Percentiles rank a stretch among this genome's conserved stretches.
Evolutionary conservation across 1,140 invertebrate species (phyloP).

Genomic region (Drosophila biarmipes): DNA sequence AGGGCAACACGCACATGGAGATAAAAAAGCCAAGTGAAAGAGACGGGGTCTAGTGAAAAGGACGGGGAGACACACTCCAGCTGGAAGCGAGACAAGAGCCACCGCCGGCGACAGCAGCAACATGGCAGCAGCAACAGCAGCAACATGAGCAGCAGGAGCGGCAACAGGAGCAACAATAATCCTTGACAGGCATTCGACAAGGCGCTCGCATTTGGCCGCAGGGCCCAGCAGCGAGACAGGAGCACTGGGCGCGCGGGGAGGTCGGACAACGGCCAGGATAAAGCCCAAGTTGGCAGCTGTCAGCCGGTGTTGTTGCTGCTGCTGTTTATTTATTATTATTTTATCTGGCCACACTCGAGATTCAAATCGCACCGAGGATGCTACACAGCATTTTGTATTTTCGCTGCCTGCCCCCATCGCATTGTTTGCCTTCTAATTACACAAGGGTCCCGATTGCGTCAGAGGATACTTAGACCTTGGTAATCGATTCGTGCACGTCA

Average conservation of each 20-base stretch:
- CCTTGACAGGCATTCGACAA: constrained; percentile 64
- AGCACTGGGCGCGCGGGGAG: not conserved
- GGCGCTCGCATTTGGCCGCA: constrained; percentile 49
- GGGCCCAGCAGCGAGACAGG: constrained; percentile 6
- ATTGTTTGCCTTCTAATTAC: constrained; percentile 70
- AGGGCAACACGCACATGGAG: constrained; percentile 19
- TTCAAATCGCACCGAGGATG: constrained; percentile 50
- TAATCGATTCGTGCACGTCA: constrained; percentile 56
- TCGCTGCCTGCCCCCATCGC: constrained; percentile 6
- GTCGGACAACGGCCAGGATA: constrained; percentile 40
- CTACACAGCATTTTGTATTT: constrained; percentile 17
- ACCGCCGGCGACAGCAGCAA: constrained; percentile 16
- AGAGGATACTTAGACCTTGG: constrained; percentile 28
- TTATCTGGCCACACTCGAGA: constrained; percentile 43
- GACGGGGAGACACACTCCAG: constrained; percentile 10
- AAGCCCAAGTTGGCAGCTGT: constrained; percentile 37
- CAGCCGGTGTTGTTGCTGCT: constrained; percentile 7
- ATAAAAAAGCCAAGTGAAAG: constrained; percentile 1
- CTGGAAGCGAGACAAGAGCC: constrained; percentile 24
- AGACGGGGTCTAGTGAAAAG: not conserved
- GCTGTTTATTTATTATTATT: constrained; percentile 53
- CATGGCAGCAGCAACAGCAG: constrained; percentile 18
- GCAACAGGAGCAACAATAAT: constrained; percentile 51
- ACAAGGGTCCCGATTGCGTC: constrained; percentile 56
- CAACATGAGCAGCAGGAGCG: constrained; percentile 29